phyloP scores from a whole-genome alignment of 2,888 invertebrate species.

The Chironomus tentans region DNA sequence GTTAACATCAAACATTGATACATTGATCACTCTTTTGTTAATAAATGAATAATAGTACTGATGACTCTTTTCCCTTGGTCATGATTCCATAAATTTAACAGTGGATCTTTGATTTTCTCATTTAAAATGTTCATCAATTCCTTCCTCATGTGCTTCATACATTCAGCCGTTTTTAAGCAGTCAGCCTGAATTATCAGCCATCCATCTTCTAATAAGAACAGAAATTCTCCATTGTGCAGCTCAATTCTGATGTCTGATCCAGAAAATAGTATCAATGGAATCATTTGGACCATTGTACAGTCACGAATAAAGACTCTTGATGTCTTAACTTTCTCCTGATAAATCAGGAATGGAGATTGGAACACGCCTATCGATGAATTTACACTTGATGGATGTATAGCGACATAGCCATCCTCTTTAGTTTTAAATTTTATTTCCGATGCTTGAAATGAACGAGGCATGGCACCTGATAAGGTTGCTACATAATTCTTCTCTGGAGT shows the following conservation, averaged over 20 bases:
- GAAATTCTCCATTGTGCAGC: conserved; percentile 61
- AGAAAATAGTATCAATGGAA: conserved; percentile 61
- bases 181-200: conserved; percentile 76
- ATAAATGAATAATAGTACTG: conserved; percentile 61
- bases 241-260: conserved; percentile 67
- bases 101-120: conserved; percentile 75
- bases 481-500: conserved; percentile 71
- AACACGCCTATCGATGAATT: conserved; percentile 57
- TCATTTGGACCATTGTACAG: conserved; percentile 68
- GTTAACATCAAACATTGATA: no score
- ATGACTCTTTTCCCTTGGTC: conserved; percentile 68
- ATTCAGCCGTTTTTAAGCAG: conserved; percentile 67
- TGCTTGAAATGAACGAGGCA: conserved; percentile 60
- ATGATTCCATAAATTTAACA: conserved; percentile 61
- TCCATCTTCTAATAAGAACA: conserved; percentile 65
- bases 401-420: conserved; percentile 61
- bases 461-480: conserved; percentile 62
- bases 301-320: conserved; percentile 69
- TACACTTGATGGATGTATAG: conserved; percentile 68
- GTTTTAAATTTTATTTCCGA: conserved; percentile 67
- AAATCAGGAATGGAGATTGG: conserved; percentile 67
- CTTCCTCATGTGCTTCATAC: conserved; percentile 65
- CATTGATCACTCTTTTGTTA: conserved; percentile 47
- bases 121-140: conserved; percentile 70
- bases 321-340: conserved; percentile 76